These are phyloP conservation scores for Pagetopsis macropterus DNA, from an alignment of 2,797 vertebrate genomes.

Conservation along the genomic window DNA sequence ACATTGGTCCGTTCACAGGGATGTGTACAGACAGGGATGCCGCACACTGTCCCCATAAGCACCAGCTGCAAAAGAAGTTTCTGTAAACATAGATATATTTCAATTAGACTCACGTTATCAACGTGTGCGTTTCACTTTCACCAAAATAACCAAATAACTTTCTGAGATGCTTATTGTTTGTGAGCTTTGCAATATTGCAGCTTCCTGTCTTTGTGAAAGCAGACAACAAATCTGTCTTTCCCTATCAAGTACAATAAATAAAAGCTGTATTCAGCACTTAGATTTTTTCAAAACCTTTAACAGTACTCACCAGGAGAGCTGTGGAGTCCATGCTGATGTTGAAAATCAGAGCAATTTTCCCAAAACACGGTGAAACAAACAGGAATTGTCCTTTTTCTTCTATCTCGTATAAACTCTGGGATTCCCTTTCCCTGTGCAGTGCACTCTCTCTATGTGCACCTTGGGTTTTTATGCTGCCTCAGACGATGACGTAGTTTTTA, in stretches of 20 bases:
- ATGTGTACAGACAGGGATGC: accelerated
- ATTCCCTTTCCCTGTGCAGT: not conserved
- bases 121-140: not conserved
- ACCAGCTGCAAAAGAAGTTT: conserved; percentile 8
- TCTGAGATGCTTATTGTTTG: not conserved
- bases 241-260: not conserved
- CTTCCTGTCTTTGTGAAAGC: not conserved
- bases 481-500: too few species aligned
- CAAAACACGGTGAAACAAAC: not conserved
- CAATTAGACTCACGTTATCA: not conserved
- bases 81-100: not conserved
- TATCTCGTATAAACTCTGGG: not conserved
- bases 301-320: conserved; percentile 47
- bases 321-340: conserved; percentile 9
- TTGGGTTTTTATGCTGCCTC: conserved; percentile 2
- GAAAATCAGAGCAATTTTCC: not conserved
- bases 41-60: not conserved
- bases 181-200: not conserved
- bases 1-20: accelerated
- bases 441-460: not conserved
- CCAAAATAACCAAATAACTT: not conserved
- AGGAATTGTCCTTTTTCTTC: not conserved
- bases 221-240: not conserved
- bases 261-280: too few species aligned
- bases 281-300: too few species aligned